phyloP scores from a whole-genome alignment of 2,797 vertebrate genomes.

The Tolypeutes matacus region DNA sequence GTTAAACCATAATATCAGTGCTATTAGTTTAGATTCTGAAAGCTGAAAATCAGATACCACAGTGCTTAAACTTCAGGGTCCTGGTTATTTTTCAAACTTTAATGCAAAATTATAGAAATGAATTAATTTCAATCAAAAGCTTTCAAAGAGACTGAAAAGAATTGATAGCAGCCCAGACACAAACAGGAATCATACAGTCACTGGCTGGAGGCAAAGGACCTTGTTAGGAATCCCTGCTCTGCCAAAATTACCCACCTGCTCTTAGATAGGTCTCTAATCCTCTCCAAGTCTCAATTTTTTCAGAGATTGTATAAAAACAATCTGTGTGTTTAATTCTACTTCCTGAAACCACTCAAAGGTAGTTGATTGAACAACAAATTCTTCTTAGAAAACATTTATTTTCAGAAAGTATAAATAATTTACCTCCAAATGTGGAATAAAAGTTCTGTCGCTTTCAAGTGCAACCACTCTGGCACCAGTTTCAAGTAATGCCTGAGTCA shows the following conservation, averaged over 20 bases:
- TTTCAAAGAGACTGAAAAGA: not conserved
- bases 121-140: not conserved
- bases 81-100: not conserved
- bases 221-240: not conserved
- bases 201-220: not conserved
- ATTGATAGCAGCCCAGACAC: not conserved
- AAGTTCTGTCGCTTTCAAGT: conserved; percentile 91
- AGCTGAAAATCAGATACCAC: not conserved
- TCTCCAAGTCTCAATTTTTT: no score
- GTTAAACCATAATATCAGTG: not conserved
- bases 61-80: not conserved
- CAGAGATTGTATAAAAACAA: not conserved
- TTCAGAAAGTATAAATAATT: conserved; percentile 57
- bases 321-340: conserved; percentile 43
- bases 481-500: conserved; percentile 93
- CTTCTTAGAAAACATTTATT: not conserved
- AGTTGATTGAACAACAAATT: not conserved
- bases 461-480: conserved; percentile 93
- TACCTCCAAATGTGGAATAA: conserved; percentile 93
- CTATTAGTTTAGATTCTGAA: not conserved
- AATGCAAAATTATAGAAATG: not conserved
- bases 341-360: not conserved
- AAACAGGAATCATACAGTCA: not conserved
- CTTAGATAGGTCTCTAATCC: not conserved
- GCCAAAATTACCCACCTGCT: not conserved